Base-by-base conservation (phyloP, 2,113 vertebrate species). In the Turnix velox region DNA sequence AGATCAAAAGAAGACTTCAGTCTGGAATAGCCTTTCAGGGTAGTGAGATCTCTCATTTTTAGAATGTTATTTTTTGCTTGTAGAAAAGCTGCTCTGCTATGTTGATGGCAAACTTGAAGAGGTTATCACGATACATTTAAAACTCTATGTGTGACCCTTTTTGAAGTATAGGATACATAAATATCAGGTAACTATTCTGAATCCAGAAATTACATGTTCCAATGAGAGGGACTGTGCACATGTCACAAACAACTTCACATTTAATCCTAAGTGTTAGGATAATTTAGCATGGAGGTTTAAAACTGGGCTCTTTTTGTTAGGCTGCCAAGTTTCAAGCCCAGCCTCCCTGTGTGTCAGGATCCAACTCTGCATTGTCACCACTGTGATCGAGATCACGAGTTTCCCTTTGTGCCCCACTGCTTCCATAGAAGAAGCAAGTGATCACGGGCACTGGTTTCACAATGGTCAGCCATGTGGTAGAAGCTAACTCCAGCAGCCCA, bases 361-460 rank as follows among this genome's bases (percentile, higher is more conserved):
- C 83, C 15, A 13, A 61, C 59, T 82, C 84, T 43, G 77, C 87
- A 84, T 85, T 92, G 88, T 95, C 79, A 82, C 76, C 77, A 43
- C 77, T 80, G 87, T 79, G 86, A 93, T 62, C 0, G 6, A 92
- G 77, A 92, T 92, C 78, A 92, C 81, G 67, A 93, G 94, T 75
- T 95, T 92, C 79, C 78, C 62, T 74, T 94, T 8, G 49, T 94
- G 88, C 84, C 91, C 91, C 66, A 54, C 52, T 85, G 71, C 31
- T 39, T 95, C 80, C 91, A 92, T 33, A 93, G 91, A 92, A 88
- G 94, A 94, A 88, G 63, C 71, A 86, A 95, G 72, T 23, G 74
- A 78, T 28, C 71, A 11, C 51, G 84, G 84, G 84, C 87, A 82
- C n/a, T 2, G 8, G 74, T 48, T 84, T 84, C 77, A 90, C 66